Evolutionary conservation across 2,888 invertebrate genomes (phyloP).

Genomic region (Nesidiocoris tenuis): DNA sequence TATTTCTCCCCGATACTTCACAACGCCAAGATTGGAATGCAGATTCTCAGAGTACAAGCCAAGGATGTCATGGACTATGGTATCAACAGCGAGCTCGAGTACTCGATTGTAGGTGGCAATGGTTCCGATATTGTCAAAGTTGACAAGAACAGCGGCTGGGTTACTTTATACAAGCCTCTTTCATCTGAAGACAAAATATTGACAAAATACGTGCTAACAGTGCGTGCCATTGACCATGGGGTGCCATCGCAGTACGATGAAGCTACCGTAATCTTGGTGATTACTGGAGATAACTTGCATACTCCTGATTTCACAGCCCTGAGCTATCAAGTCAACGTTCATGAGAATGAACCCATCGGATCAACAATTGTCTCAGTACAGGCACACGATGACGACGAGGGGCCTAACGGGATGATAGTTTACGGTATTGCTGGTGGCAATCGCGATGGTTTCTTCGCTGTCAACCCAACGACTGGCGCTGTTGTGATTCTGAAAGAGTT

Average conservation of each 20-base stretch:
- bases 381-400: slow-evolving; percentile 81
- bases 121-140: slow-evolving; percentile 72
- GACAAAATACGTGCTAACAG: slow-evolving; percentile 65
- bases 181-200: slow-evolving; percentile 56
- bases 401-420: slow-evolving; percentile 85
- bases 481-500: slow-evolving; percentile 76
- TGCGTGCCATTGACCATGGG: slow-evolving; percentile 82
- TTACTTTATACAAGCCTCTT: slow-evolving; percentile 65
- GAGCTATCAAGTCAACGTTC: slow-evolving; percentile 85
- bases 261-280: slow-evolving; percentile 69
- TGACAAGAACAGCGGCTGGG: slow-evolving; percentile 77
- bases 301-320: slow-evolving; percentile 79
- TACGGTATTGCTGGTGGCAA: slow-evolving; percentile 85
- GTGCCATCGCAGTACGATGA: slow-evolving; percentile 82
- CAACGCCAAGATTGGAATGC: slow-evolving; percentile 69
- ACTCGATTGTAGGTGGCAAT: slow-evolving; percentile 72
- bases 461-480: slow-evolving; percentile 74
- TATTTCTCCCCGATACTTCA: slow-evolving; percentile 82
- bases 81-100: slow-evolving; percentile 85
- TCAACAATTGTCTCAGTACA: slow-evolving; percentile 80
- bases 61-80: slow-evolving; percentile 79
- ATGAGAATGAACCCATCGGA: slow-evolving; percentile 85
- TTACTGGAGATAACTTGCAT: slow-evolving; percentile 80
- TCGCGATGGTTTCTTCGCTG: slow-evolving; percentile 73
- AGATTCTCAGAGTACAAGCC: slow-evolving; percentile 71